Base-by-base conservation (phyloP, 2,797 vertebrate genomes). In the Mormyrus hasselquistii region DNA sequence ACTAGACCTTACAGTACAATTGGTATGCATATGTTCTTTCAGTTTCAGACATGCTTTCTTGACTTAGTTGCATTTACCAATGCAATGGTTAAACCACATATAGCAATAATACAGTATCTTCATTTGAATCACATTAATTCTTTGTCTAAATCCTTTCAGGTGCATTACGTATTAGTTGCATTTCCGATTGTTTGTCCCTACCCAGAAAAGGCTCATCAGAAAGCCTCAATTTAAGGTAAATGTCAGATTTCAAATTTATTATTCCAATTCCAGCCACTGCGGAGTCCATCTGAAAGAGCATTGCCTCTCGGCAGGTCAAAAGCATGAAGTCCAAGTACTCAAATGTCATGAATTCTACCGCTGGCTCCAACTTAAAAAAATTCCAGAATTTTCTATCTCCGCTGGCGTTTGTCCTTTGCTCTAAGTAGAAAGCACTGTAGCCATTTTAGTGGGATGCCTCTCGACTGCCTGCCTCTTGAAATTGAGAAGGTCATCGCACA, bases 261-360 rank as follows among this genome's bases (percentile, higher is more conserved):
- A 82, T 82, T 82, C 76, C 76, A 82, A 47, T 82, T 73, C 4
- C 69, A 82, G 19, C 41, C 16, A 82, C 76, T 47, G 73, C 0
- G 34, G 38, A 47, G 38, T 44, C 16, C 76, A 9, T 82, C 41
- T 82, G 76, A 82, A 82, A 82, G 76, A 47, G 76, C 76, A 47
- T 2, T 4, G 41, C 7, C 76, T 47, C 3, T 82, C 76, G 1
- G 41, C 76, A 82, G 41, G 41, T 47, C 76, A 22, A 3, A 82
- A 22, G 76, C 76, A n/a, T 82, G 19, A 82, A 41, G 7, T 82
- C 38, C 76, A 44, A 82, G 34, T 76, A 19, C 41, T 82, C 76
- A 82, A 47, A 82, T 82, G 76, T 82, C 76, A 82, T 82, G 19
- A 82, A 82, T 44, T 82, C 76, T 82, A 47, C 76, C 16, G 19